A percentile compares a stretch with the other conserved stretches of the same genome.
phyloP scores from a whole-genome alignment of 2,797 vertebrate genomes.

The Amphiprion clarkii region DNA sequence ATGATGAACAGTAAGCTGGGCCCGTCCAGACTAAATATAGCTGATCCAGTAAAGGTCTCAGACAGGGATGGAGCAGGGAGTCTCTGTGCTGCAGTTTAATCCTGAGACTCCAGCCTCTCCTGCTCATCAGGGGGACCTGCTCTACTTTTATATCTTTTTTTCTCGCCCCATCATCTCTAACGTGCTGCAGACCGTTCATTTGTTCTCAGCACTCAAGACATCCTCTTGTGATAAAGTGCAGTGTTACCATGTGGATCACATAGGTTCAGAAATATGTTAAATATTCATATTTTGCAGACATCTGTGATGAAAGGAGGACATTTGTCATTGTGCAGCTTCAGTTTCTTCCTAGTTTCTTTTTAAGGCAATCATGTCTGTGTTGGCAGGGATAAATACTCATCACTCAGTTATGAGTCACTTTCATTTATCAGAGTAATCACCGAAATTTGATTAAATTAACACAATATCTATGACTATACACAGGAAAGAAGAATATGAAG shows the following conservation, averaged over 20 bases:
- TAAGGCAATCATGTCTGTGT: neutral
- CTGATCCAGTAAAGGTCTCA: conserved; percentile 74
- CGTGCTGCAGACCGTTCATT: conserved; percentile 13
- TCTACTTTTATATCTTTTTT: conserved; percentile 31
- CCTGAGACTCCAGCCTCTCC: conserved; percentile 52
- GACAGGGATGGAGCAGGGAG: conserved; percentile 56
- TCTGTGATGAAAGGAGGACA: no score
- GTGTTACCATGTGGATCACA: conserved; percentile 26
- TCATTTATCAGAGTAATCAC: no score
- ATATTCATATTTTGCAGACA: neutral
- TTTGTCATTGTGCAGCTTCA: no score
- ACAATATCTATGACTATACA: neutral
- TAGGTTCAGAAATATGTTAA: conserved; percentile 19
- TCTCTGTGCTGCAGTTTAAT: conserved; percentile 63
- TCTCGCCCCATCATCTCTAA: conserved; percentile 25
- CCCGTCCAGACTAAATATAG: conserved; percentile 73
- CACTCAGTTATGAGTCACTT: no score
- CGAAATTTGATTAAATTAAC: neutral
- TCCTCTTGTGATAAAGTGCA: conserved; percentile 24
- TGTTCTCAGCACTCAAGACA: conserved; percentile 11
- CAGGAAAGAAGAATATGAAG: neutral
- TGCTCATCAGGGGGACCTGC: conserved; percentile 42
- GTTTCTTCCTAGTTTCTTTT: no score
- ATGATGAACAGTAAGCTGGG: conserved; percentile 54
- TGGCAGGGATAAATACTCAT: no score